phyloP scores from a whole-genome alignment of 2,797 vertebrate genomes.

The Lacerta agilis region DNA sequence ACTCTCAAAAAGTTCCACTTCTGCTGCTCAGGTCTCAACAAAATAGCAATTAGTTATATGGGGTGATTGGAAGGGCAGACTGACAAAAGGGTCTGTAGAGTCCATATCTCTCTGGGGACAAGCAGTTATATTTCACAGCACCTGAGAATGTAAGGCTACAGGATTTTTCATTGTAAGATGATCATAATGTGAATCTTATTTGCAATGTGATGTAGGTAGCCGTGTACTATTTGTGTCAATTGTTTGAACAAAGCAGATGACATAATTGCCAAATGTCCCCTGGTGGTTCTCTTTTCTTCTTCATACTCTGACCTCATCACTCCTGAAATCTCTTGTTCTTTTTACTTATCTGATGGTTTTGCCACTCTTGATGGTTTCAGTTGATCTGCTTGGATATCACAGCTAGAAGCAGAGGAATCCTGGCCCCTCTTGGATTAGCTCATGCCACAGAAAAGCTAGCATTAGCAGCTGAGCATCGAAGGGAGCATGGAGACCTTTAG shows the following conservation, averaged over 20 bases:
- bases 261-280: background rate
- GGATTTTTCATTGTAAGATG: background rate
- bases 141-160: background rate
- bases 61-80: background rate
- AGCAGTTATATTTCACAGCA: background rate
- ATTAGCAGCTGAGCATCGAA: background rate
- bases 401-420: background rate
- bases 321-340: background rate
- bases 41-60: background rate
- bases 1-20: conserved; percentile 9
- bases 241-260: background rate
- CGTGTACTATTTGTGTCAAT: background rate
- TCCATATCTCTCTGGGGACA: background rate
- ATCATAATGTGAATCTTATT: background rate
- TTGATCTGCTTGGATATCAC: background rate
- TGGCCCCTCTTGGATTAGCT: background rate
- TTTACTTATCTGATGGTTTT: background rate
- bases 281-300: background rate
- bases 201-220: background rate
- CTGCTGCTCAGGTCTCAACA: background rate
- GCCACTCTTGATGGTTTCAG: too few relatives aligned
- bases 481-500: background rate
- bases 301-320: background rate
- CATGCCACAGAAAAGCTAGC: background rate
- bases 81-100: background rate